Percentiles rank a stretch among this genome's conserved stretches.
These are phyloP conservation scores for Rynchops niger DNA, from an alignment of 2,113 vertebrate species.

Conservation along the genomic window DNA sequence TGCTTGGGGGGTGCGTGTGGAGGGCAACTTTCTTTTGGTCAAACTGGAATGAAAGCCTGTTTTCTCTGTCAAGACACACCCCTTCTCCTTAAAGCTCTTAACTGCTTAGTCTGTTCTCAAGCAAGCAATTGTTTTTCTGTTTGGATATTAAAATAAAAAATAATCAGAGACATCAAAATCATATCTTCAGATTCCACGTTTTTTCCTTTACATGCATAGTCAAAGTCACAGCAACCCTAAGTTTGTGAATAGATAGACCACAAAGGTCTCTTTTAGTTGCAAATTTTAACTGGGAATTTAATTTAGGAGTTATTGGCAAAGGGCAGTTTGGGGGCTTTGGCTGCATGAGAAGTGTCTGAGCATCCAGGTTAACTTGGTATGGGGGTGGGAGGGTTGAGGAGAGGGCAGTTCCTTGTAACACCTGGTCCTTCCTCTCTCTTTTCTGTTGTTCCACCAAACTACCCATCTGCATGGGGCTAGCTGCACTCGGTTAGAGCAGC, in stretches of 20 bases:
- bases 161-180: not conserved
- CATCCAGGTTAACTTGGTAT: not conserved
- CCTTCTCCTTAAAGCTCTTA: not conserved
- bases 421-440: not conserved
- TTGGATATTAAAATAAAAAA: not conserved
- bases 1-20: not conserved
- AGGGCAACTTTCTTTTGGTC: not conserved
- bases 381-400: not conserved
- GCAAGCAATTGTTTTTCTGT: not conserved
- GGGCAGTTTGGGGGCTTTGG: not conserved
- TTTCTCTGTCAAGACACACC: not conserved
- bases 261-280: not conserved
- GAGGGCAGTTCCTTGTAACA: not conserved
- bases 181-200: not conserved
- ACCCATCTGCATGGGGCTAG: not conserved
- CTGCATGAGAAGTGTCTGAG: not conserved
- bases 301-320: not conserved
- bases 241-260: not conserved
- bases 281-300: not conserved
- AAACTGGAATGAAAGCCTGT: not conserved
- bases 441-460: not conserved
- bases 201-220: not conserved
- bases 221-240: not conserved
- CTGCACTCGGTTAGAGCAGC: not conserved
- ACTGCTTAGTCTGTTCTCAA: not conserved